A percentile compares a stretch with the other conserved stretches of the same genome.
Conservation (phyloP, 2,113 vertebrate genomes). For the Nesogale talazaci region DNA sequence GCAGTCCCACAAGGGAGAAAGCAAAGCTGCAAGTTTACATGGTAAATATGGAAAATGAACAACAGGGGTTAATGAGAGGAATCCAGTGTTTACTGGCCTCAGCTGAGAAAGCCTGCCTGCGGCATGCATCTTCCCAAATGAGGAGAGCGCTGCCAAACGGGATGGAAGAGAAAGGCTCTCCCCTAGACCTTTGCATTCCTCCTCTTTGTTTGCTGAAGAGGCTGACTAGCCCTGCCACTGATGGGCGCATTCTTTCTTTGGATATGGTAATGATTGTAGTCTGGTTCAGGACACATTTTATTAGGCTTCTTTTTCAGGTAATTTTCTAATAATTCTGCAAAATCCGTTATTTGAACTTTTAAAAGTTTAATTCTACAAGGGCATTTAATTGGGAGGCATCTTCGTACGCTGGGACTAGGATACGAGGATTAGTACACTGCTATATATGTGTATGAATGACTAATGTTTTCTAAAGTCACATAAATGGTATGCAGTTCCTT, state of each 20-base stretch:
- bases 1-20: neutral
- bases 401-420: too few relatives aligned
- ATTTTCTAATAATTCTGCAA: slow-evolving; percentile 36
- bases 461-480: neutral
- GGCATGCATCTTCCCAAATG: slow-evolving; percentile 11
- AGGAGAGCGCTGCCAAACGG: neutral
- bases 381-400: neutral
- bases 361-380: neutral
- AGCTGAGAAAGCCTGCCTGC: slow-evolving; percentile 3
- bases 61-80: slow-evolving; percentile 17
- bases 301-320: slow-evolving; percentile 17
- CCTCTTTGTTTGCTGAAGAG: slow-evolving; percentile 29
- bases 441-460: neutral
- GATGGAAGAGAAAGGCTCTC: neutral
- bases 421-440: neutral
- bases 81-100: slow-evolving; percentile 3
- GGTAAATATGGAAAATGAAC: slow-evolving; percentile 34
- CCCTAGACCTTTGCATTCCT: slow-evolving; percentile 29
- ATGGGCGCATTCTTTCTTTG: neutral
- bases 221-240: neutral
- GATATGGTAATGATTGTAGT: neutral
- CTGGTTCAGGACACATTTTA: neutral
- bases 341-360: slow-evolving; percentile 14
- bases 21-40: neutral
- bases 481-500: neutral